phyloP scores from a whole-genome alignment of 2,797 vertebrate species.

The Mus minutoides region DNA sequence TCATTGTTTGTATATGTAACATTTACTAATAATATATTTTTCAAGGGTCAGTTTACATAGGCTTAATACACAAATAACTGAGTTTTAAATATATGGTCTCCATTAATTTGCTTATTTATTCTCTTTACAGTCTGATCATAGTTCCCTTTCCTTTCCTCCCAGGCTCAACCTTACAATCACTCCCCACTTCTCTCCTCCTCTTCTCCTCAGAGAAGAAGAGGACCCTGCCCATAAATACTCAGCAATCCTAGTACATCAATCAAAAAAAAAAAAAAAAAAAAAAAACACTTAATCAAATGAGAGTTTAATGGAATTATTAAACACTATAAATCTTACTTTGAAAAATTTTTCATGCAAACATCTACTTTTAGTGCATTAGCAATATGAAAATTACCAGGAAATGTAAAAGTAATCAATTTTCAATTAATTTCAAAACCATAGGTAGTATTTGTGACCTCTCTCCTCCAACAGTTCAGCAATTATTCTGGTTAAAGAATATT shows the following conservation, averaged over 20 bases:
- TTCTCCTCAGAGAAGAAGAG: neutral
- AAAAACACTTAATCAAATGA: too few species aligned
- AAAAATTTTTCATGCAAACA: neutral
- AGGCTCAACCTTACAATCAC: accelerated
- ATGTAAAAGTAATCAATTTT: neutral
- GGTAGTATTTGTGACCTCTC: neutral
- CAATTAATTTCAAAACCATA: neutral
- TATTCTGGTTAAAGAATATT: neutral
- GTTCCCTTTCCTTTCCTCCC: neutral
- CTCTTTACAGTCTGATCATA: neutral
- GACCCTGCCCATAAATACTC: accelerated
- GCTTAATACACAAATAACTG: neutral
- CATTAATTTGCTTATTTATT: neutral
- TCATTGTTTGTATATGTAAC: neutral
- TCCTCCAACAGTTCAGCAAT: neutral
- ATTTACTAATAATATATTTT: neutral
- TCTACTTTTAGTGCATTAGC: neutral
- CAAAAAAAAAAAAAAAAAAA: too few species aligned
- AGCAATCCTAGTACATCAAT: neutral
- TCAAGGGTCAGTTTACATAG: neutral
- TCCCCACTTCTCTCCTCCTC: neutral
- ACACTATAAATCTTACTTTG: too few species aligned
- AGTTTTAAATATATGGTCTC: neutral
- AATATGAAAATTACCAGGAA: neutral
- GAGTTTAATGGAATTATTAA: neutral